phyloP scores from a whole-genome alignment of 2,888 invertebrate species.

The Brenthis ino region DNA sequence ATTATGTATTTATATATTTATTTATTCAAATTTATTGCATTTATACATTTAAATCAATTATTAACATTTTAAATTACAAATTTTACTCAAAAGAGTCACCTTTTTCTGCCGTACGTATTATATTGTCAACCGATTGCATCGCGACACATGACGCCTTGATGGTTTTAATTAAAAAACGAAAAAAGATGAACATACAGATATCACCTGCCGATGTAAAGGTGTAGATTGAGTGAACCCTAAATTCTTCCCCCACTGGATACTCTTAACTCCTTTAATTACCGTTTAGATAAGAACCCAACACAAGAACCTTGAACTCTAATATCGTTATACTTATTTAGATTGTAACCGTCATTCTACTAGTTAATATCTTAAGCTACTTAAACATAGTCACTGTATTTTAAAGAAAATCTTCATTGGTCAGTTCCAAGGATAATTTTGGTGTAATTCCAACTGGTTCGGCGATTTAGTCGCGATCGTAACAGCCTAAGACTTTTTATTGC shows the following conservation, averaged over 20 bases:
- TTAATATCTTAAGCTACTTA: not conserved
- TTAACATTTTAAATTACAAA: too few relatives aligned
- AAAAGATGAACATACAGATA: conserved; percentile 56
- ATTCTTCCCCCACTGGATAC: conserved; percentile 49
- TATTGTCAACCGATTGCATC: conserved; percentile 58
- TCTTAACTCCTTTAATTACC: conserved; percentile 52
- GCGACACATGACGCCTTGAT: conserved; percentile 70
- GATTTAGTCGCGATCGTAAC: too few relatives aligned
- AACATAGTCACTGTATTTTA: too few relatives aligned
- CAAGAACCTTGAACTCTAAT: not conserved
- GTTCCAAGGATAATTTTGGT: too few relatives aligned
- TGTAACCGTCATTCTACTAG: conserved; percentile 20
- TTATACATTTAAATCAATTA: too few relatives aligned
- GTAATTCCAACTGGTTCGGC: too few relatives aligned
- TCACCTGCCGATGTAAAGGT: conserved; percentile 78
- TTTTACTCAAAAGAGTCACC: conserved; percentile 25
- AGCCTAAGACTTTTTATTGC: too few relatives aligned
- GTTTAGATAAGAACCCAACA: conserved; percentile 38
- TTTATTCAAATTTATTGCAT: too few relatives aligned
- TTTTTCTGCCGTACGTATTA: conserved; percentile 26
- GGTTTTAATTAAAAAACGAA: conserved; percentile 64
- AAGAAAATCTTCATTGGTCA: too few relatives aligned
- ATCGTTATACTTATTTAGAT: conserved; percentile 45
- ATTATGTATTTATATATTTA: too few relatives aligned
- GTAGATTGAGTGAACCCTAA: conserved; percentile 72